Conservation (phyloP, 2,113 vertebrate genomes). For the Psettodes erumei region DNA sequence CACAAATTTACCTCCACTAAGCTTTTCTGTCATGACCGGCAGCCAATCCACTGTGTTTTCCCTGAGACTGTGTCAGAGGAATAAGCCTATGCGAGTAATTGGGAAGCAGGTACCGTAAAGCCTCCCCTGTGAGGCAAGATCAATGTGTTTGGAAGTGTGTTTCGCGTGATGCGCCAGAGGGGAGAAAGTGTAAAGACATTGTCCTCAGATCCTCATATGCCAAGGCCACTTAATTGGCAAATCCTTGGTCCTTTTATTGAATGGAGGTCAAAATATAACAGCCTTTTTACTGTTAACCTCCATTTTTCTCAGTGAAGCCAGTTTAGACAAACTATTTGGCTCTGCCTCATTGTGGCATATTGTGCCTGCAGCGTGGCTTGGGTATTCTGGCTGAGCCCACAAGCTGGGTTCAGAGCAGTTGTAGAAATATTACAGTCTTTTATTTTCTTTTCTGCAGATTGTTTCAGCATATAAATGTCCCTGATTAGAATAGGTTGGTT, state of each 20-base stretch:
- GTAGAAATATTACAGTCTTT: slow-evolving; percentile 51
- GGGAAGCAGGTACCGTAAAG: slow-evolving; percentile 63
- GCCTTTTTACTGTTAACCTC: slow-evolving; percentile 50
- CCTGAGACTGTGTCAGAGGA: slow-evolving; percentile 61
- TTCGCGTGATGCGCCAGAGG: slow-evolving; percentile 47
- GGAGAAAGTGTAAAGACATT: slow-evolving; percentile 42
- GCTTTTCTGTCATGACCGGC: slow-evolving; percentile 64
- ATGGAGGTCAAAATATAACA: slow-evolving; percentile 44
- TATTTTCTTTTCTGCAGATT: slow-evolving; percentile 44
- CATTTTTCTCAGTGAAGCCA: slow-evolving; percentile 52
- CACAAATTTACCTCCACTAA: slow-evolving; percentile 67
- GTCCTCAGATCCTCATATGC: slow-evolving; percentile 43
- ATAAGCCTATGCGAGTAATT: slow-evolving; percentile 67
- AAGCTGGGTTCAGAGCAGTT: slow-evolving; percentile 43
- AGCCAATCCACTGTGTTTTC: slow-evolving; percentile 53
- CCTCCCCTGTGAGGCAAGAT: slow-evolving; percentile 57
- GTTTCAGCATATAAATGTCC: slow-evolving; percentile 31
- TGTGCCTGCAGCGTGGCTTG: slow-evolving; percentile 49
- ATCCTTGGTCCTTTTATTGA: slow-evolving; percentile 40
- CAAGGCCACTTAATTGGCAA: slow-evolving; percentile 59
- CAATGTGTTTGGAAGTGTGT: slow-evolving; percentile 63
- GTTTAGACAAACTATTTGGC: slow-evolving; percentile 57
- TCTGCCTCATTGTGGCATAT: slow-evolving; percentile 44
- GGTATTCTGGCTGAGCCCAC: slow-evolving; percentile 47
- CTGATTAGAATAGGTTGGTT: slow-evolving; percentile 39